These are phyloP conservation scores for Pentalonia nigronervosa DNA, from an alignment of 1,140 invertebrate genomes.

Conservation along the genomic window DNA sequence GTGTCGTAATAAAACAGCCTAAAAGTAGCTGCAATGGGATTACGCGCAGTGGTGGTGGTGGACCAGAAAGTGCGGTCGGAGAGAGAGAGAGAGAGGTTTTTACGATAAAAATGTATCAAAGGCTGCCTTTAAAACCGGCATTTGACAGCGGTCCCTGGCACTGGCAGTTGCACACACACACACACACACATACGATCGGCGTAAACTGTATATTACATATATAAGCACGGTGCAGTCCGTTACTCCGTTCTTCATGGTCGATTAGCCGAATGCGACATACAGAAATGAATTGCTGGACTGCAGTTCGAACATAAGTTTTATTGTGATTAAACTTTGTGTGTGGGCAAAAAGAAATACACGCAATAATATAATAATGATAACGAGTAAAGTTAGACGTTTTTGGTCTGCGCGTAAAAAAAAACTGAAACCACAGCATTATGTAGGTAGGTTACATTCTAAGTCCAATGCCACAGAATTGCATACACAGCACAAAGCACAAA, in stretches of 20 bases:
- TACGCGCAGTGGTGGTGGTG: not conserved
- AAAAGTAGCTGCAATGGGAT: slow-evolving; percentile 43
- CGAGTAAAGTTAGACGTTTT: not conserved
- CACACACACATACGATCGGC: not conserved
- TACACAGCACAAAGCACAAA: not conserved
- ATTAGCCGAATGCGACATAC: slow-evolving; percentile 47
- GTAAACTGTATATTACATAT: not conserved
- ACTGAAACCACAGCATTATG: not conserved
- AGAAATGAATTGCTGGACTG: slow-evolving; percentile 1
- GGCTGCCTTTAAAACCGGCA: slow-evolving; percentile 31
- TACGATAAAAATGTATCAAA: slow-evolving; percentile 53
- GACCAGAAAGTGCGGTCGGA: not conserved
- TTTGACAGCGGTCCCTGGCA: slow-evolving; percentile 50
- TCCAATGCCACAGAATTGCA: not conserved
- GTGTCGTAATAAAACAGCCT: slow-evolving; percentile 25
- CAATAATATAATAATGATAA: slow-evolving; percentile 22
- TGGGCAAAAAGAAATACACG: not conserved
- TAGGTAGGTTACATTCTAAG: not conserved
- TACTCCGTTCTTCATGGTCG: slow-evolving; percentile 43
- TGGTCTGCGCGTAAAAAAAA: not conserved
- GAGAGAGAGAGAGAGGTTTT: not conserved
- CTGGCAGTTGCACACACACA: not conserved
- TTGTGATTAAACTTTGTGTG: slow-evolving; percentile 22
- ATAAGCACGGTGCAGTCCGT: not conserved
- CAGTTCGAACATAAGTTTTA: slow-evolving; percentile 1